A percentile compares a stretch with the other conserved stretches of the same genome.
These are phyloP conservation scores for Patella ulyssiponensis DNA, from an alignment of 2,888 invertebrate species.

Conservation along the genomic window DNA sequence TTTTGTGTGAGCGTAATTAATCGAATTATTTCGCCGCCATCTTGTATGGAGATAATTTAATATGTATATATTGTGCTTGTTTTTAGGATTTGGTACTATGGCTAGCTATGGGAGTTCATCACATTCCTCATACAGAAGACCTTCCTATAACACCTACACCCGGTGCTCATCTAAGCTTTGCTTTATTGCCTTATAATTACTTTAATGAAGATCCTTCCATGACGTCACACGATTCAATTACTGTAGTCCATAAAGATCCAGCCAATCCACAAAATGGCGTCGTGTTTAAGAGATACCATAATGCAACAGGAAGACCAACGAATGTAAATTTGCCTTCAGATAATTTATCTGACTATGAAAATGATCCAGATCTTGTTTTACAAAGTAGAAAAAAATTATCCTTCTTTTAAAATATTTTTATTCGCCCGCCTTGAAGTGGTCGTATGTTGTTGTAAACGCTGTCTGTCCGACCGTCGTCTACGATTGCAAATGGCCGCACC, in stretches of 20 bases:
- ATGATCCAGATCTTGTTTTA: background rate
- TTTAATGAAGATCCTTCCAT: background rate
- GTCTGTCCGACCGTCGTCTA: too few relatives aligned
- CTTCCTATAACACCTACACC: slow-evolving; percentile 11
- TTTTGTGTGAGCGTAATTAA: too few relatives aligned
- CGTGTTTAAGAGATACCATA: background rate
- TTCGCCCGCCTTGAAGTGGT: too few relatives aligned
- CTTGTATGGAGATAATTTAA: too few relatives aligned
- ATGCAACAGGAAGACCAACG: background rate
- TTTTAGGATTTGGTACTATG: slow-evolving; percentile 6
- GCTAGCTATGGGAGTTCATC: slow-evolving; percentile 15
- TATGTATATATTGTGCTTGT: background rate
- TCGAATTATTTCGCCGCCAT: too few relatives aligned
- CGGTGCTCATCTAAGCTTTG: slow-evolving; percentile 2
- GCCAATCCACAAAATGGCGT: background rate
- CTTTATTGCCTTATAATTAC: background rate
- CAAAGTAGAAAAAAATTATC: background rate
- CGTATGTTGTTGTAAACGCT: too few relatives aligned
- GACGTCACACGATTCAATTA: background rate
- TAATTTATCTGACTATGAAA: background rate
- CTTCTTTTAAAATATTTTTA: background rate
- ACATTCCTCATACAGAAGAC: slow-evolving; percentile 19
- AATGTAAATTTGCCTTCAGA: too few relatives aligned
- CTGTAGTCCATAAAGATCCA: background rate
- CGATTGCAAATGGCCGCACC: too few relatives aligned